Conservation (phyloP, 2,113 vertebrate species). For the Tichodroma muraria region DNA sequence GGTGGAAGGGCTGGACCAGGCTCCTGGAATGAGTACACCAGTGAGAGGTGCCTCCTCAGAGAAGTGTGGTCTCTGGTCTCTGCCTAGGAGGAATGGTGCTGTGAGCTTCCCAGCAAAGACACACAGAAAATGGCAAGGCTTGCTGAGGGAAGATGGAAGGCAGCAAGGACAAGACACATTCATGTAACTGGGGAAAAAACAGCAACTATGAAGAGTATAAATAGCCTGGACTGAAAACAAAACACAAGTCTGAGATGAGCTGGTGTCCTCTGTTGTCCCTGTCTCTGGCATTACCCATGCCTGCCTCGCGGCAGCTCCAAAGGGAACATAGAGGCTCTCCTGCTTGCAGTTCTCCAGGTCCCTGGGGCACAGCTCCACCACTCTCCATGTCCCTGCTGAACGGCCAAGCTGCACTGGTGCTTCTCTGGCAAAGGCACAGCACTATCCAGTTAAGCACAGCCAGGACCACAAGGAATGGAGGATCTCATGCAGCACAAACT, state of each 20-base stretch:
- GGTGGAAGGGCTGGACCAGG: neutral
- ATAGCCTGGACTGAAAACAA: constrained; percentile 34
- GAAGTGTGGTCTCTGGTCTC: neutral
- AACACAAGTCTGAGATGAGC: constrained; percentile 4
- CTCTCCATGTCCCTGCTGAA: neutral
- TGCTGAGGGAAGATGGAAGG: neutral
- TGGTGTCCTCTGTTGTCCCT: neutral
- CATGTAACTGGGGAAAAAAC: constrained; percentile 17
- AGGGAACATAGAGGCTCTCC: neutral
- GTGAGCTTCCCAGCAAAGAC: neutral
- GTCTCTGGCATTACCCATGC: neutral
- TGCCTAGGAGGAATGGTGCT: neutral
- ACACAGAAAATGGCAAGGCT: neutral
- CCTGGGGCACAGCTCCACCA: neutral
- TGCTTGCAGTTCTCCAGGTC: neutral
- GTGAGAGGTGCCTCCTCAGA: neutral
- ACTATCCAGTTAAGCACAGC: fast-evolving
- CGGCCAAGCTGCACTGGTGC: fast-evolving
- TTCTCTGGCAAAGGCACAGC: neutral
- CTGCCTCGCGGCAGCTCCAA: neutral
- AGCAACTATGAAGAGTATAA: constrained; percentile 29
- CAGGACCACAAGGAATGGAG: neutral
- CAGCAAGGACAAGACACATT: neutral
- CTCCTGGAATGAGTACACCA: neutral
- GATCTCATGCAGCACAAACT: neutral